phyloP scores from a whole-genome alignment of 2,888 invertebrate genomes.

The Andrena dorsata region DNA sequence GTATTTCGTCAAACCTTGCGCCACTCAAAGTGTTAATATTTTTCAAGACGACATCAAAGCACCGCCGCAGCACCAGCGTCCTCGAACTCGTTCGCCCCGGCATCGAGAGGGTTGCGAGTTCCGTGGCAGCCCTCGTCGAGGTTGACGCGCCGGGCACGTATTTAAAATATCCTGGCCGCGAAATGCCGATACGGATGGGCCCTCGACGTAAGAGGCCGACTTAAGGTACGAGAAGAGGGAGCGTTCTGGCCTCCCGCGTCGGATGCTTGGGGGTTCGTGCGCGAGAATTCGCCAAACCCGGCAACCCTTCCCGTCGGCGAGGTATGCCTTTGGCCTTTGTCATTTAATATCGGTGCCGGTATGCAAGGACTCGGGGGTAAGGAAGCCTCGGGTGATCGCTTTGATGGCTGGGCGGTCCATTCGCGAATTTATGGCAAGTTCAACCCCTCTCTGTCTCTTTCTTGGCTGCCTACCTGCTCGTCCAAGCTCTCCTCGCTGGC shows the following conservation, averaged over 20 bases:
- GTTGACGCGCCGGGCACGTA: slow-evolving; percentile 68
- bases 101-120: slow-evolving; percentile 66
- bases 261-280: slow-evolving; percentile 80
- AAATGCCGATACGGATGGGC: slow-evolving; percentile 82
- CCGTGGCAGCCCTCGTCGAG: slow-evolving; percentile 45
- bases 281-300: slow-evolving; percentile 81
- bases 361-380: slow-evolving; percentile 81
- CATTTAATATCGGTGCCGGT: slow-evolving; percentile 84
- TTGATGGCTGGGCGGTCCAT: slow-evolving; percentile 82
- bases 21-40: slow-evolving; percentile 69
- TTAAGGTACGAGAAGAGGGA: slow-evolving; percentile 66
- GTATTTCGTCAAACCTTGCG: no score
- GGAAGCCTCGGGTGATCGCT: slow-evolving; percentile 84
- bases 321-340: slow-evolving; percentile 85
- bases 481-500: slow-evolving; percentile 20
- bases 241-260: slow-evolving; percentile 66
- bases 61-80: slow-evolving; percentile 66
- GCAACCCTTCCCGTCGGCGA: slow-evolving; percentile 75
- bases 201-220: slow-evolving; percentile 72
- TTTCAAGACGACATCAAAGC: slow-evolving; percentile 83
- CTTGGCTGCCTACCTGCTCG: slow-evolving; percentile 40
- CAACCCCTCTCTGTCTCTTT: slow-evolving; percentile 57
- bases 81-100: slow-evolving; percentile 81
- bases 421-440: slow-evolving; percentile 79
- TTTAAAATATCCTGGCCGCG: slow-evolving; percentile 84